A percentile compares a stretch with the other conserved stretches of the same genome.
Evolutionary conservation across 2,797 vertebrate species (phyloP).

Genomic region (Syndactyla subalaris): DNA sequence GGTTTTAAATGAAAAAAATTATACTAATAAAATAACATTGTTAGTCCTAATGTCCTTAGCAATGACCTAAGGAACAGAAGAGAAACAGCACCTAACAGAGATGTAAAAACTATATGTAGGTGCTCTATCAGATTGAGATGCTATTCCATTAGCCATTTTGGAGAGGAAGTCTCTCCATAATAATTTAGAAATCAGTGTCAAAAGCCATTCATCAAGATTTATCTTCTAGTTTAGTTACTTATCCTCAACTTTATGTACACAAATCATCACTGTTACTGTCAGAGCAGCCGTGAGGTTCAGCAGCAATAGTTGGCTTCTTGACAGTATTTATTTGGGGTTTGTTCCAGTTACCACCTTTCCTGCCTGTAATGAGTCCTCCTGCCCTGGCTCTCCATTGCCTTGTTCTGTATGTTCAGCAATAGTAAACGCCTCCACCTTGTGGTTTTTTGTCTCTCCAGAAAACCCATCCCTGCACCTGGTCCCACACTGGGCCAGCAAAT

Average conservation of each 20-base stretch:
- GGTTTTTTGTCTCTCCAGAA: neutral
- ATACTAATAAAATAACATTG: neutral
- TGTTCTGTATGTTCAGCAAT: neutral
- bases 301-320: neutral
- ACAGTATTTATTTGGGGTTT: neutral
- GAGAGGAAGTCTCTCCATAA: neutral
- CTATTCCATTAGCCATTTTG: neutral
- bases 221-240: neutral
- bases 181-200: constrained; percentile 43
- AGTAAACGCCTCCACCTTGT: neutral
- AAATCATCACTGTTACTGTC: neutral
- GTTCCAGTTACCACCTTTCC: neutral
- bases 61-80: neutral
- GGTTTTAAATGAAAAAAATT: neutral
- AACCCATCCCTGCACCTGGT: neutral
- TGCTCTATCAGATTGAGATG: neutral
- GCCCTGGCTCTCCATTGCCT: neutral
- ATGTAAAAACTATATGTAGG: fast-evolving
- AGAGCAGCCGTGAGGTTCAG: neutral
- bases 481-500: neutral
- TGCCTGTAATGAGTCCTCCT: neutral
- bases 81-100: neutral
- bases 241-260: neutral
- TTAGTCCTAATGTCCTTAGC: neutral
- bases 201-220: constrained; percentile 32